Conservation (phyloP, 2,113 vertebrate species). For the Carassius gibelio region DNA sequence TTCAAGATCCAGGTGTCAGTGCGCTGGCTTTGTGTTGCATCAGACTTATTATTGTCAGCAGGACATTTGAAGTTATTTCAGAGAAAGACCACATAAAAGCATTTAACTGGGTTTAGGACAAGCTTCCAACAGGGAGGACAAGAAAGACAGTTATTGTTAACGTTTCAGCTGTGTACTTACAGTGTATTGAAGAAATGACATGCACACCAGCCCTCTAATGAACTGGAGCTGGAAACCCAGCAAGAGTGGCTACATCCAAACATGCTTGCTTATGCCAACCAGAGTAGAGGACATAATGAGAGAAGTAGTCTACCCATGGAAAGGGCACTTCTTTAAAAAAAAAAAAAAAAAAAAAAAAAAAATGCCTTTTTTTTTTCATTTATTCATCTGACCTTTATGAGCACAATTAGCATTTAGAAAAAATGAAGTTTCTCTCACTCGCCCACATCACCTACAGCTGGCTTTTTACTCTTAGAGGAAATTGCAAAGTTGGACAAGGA, state of each 20-base stretch:
- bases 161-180: neutral
- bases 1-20: constrained; percentile 32
- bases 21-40: constrained; percentile 26
- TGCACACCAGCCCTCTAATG: neutral
- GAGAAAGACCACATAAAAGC: constrained; percentile 6
- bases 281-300: constrained; percentile 73
- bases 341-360: constrained; percentile 61
- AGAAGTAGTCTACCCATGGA: constrained; percentile 65
- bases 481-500: constrained; percentile 41
- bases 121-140: neutral
- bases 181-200: neutral
- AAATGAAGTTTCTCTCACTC: constrained; percentile 73
- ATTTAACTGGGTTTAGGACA: constrained; percentile 5
- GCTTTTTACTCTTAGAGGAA: constrained; percentile 36
- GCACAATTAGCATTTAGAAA: constrained; percentile 86
- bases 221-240: neutral
- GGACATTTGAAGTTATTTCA: constrained; percentile 36
- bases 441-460: constrained; percentile 61
- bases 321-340: constrained; percentile 65
- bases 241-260: neutral
- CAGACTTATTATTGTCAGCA: constrained; percentile 35
- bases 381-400: constrained; percentile 82
- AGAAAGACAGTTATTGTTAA: neutral
- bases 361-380: constrained; percentile 69
- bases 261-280: constrained; percentile 55